Base-by-base conservation (phyloP, 2,113 vertebrate species). In the Ictalurus furcatus region DNA sequence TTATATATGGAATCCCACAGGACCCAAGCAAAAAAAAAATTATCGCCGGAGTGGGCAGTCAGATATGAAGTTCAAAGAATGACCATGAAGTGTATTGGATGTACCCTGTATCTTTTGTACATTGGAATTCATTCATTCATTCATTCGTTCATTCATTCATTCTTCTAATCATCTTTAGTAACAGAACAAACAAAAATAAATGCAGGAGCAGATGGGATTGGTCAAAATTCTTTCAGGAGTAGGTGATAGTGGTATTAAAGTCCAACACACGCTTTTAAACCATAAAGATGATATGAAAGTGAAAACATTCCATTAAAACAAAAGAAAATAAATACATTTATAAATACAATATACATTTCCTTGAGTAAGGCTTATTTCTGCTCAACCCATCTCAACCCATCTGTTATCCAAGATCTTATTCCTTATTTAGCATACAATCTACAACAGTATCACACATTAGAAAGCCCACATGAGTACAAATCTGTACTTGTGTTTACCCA, bases 391-490 rank as follows among this genome's bases (percentile, higher is more conserved):
- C 54, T 37, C n/a, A n/a, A n/a, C n/a, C n/a, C n/a, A n/a, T n/a
- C 37, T 58, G 54, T 28, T 4, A 79, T 52, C 25, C 1, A 28
- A 54, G 16, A 56, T 4, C 52, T 65, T 56, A 76, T 30, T 13
- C 19, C 13, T 28, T 78, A 84, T 59, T 52, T 44, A 61, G 9
- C 3, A 44, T 23, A 34, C 73, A 44, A 86, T 52, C 58, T 40
- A 74, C 25, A 40, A 63, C 14, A 48, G 63, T 40, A 37, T 87
- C 17, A 52, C 37, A 59, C 6, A n/a, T 74, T 59, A 44, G 44
- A 90, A 28, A 21, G 76, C 6, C 61, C 52, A 81, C 82, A 84
- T 59, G 34, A 63, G 87, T 40, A 74, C 21, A 25, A 80, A 30
- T 61, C 61, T 54, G 44, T 25, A 30, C 44, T 80, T 16, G 34